A percentile compares a stretch with the other conserved stretches of the same genome.
Conservation (phyloP, 1,140 invertebrate genomes). For the Drosophila seguyi region DNA sequence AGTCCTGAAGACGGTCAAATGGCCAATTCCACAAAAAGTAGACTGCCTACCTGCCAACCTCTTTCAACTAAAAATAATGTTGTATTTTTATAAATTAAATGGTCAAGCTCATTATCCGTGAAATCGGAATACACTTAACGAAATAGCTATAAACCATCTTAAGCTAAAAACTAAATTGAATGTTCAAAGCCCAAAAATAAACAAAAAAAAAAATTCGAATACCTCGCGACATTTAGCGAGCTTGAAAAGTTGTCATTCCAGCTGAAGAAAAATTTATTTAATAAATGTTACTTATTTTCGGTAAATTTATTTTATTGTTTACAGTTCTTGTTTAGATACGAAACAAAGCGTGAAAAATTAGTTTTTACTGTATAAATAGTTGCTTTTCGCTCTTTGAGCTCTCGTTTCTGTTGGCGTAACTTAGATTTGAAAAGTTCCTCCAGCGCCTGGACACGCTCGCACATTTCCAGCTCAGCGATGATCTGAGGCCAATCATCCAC, state of each 20-base stretch:
- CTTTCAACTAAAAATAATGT: constrained; percentile 7
- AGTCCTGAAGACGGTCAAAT: no score
- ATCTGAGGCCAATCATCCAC: constrained; percentile 90
- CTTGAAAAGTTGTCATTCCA: no score
- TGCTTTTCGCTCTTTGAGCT: constrained; percentile 88
- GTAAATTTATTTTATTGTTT: constrained; percentile 44
- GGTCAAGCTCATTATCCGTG: background rate
- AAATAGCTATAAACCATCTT: background rate
- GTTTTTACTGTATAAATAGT: constrained; percentile 89
- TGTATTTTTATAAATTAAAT: background rate
- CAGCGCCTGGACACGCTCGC: constrained; percentile 87
- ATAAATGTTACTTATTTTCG: background rate
- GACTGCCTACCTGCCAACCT: background rate
- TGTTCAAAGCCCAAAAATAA: no score
- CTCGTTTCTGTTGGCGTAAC: constrained; percentile 88
- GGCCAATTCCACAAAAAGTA: background rate
- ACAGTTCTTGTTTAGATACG: constrained; percentile 86
- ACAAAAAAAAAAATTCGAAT: background rate
- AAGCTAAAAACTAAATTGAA: no score
- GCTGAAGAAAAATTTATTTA: no score
- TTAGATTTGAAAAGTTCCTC: constrained; percentile 88
- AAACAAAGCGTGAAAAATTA: constrained; percentile 90
- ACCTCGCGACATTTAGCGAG: background rate
- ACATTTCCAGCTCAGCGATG: constrained; percentile 88
- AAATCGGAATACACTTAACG: background rate